phyloP scores from a whole-genome alignment of 2,797 vertebrate species.

The Lutjanus argentimaculatus region DNA sequence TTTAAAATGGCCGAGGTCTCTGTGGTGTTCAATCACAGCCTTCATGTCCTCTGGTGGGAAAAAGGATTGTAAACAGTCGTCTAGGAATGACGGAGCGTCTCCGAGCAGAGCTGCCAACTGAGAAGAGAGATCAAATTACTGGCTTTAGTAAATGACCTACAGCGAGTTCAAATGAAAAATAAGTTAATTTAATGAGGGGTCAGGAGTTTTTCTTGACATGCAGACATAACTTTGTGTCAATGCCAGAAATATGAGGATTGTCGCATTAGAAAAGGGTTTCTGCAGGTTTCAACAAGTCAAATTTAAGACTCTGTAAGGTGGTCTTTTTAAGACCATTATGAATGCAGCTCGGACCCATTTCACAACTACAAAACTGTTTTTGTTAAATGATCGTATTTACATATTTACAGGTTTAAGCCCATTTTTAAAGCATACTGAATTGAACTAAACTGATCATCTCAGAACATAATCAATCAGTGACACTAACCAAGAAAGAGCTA shows the following conservation, averaged over 20 bases:
- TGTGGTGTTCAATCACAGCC: constrained; percentile 79
- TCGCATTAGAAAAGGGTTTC: no score
- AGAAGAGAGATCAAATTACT: constrained; percentile 41
- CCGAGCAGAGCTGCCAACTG: constrained; percentile 79
- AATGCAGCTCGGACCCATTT: no score
- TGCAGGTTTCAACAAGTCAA: no score
- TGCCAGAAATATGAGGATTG: background rate
- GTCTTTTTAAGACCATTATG: no score
- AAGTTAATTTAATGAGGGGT: background rate
- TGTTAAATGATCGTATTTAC: no score
- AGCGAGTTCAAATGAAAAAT: background rate
- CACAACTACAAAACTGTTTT: no score
- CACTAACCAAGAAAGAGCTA: no score
- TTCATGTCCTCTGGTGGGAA: constrained; percentile 81
- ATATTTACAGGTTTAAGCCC: no score
- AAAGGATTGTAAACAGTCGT: constrained; percentile 81
- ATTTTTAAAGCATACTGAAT: no score
- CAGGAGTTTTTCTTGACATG: background rate
- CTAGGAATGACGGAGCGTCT: constrained; percentile 75
- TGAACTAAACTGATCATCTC: no score
- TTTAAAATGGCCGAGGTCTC: constrained; percentile 78
- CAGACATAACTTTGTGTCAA: background rate
- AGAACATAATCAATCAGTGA: no score
- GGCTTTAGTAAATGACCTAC: constrained; percentile 2
- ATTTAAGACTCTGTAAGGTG: no score